These are phyloP conservation scores for Dunckerocampus dactyliophorus DNA, from an alignment of 2,113 vertebrate species.

Conservation along the genomic window DNA sequence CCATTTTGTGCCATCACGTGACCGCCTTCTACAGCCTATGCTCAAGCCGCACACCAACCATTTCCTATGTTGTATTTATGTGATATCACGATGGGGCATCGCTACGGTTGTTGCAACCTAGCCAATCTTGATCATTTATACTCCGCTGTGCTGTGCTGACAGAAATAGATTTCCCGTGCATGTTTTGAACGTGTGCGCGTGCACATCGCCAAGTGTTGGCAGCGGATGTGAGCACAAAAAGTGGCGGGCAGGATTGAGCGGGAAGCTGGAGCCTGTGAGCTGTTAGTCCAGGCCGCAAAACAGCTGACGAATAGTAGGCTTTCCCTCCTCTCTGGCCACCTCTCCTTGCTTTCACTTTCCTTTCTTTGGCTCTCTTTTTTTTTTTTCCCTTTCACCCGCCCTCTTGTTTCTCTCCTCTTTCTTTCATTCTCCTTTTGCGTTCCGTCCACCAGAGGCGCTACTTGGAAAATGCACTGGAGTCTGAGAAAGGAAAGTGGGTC, in stretches of 20 bases:
- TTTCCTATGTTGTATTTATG: constrained; percentile 1
- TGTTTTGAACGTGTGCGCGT: constrained; percentile 28
- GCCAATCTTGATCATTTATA: not conserved
- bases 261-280: constrained; percentile 47
- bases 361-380: constrained; percentile 9
- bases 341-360: constrained; percentile 36
- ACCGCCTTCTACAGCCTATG: constrained; percentile 30
- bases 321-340: constrained; percentile 11
- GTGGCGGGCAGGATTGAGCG: constrained; percentile 53
- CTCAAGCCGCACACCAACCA: constrained; percentile 12
- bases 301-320: constrained; percentile 43
- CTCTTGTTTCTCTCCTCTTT: constrained; percentile 14
- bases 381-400: constrained; percentile 7
- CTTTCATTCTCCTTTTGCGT: constrained; percentile 15
- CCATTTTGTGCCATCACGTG: constrained; percentile 57
- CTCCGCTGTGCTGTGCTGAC: not conserved
- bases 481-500: constrained; percentile 66
- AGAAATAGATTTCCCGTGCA: constrained; percentile 36
- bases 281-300: constrained; percentile 51
- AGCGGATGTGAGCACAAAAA: constrained; percentile 42
- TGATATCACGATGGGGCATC: no score
- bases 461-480: constrained; percentile 36
- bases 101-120: not conserved
- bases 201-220: constrained; percentile 29
- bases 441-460: constrained; percentile 45